phyloP scores from a whole-genome alignment of 2,888 invertebrate species.

The Rhogogaster chlorosoma region DNA sequence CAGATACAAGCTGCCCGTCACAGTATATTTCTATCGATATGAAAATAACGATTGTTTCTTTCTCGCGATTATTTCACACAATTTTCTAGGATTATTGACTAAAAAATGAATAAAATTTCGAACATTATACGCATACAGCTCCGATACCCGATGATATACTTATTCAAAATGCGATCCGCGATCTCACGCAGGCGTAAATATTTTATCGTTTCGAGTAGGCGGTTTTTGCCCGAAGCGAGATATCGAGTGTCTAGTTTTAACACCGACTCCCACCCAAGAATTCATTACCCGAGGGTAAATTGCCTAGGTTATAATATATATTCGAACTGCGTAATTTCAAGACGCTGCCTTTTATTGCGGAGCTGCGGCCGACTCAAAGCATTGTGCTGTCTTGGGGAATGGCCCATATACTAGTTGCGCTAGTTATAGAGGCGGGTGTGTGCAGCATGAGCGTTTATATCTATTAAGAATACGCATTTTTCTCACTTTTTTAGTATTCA shows the following conservation, averaged over 20 bases:
- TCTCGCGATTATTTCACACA: too few relatives aligned
- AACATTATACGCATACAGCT: not conserved
- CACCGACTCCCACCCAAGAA: conserved; percentile 27
- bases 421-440: not conserved
- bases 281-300: conserved; percentile 32
- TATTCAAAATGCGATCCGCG: not conserved
- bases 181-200: conserved; percentile 2
- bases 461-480: not conserved
- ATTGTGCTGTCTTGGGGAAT: not conserved
- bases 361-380: not conserved
- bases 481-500: not conserved
- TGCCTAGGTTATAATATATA: not conserved
- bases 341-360: conserved; percentile 3
- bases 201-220: conserved; percentile 37
- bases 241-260: conserved; percentile 15
- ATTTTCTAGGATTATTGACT: not conserved
- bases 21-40: not conserved
- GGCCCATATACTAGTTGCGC: not conserved
- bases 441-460: not conserved
- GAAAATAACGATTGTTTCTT: not conserved
- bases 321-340: conserved; percentile 21
- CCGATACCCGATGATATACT: not conserved
- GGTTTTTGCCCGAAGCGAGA: not conserved
- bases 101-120: not conserved
- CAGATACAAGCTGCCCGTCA: not conserved